A percentile compares a stretch with the other conserved stretches of the same genome.
These are phyloP conservation scores for Cygnus atratus DNA, from an alignment of 2,113 vertebrate species.

Conservation along the genomic window DNA sequence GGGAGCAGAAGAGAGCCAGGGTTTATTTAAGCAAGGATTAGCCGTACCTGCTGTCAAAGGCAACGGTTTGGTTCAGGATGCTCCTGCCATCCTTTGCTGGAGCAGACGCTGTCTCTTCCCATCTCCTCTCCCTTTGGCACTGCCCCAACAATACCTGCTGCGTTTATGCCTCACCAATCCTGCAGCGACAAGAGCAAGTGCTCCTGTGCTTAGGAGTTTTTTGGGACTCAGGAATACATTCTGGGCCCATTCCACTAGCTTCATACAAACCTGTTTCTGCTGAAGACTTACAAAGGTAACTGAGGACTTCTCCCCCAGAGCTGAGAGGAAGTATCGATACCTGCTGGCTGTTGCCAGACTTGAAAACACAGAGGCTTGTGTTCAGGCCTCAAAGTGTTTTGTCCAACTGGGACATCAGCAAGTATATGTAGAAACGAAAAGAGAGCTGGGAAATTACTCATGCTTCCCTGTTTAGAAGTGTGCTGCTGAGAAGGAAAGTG, in stretches of 20 bases:
- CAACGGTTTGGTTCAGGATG: not conserved
- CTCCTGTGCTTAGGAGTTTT: fast-evolving
- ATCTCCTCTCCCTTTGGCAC: not conserved
- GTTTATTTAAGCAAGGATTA: not conserved
- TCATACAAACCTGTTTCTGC: not conserved
- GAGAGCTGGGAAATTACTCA: not conserved
- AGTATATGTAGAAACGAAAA: not conserved
- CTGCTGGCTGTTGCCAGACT: not conserved
- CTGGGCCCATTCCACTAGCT: not conserved
- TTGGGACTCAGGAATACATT: not conserved
- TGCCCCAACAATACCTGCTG: not conserved
- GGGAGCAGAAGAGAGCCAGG: not conserved
- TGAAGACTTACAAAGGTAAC: not conserved
- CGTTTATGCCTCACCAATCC: not conserved
- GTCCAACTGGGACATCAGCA: not conserved
- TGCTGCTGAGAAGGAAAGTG: not conserved
- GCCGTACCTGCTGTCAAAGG: not conserved
- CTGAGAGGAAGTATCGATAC: not conserved
- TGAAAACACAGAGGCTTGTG: not conserved
- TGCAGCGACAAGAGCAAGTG: not conserved
- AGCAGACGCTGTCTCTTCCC: not conserved
- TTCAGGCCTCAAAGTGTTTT: not conserved
- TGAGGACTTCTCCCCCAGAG: not conserved
- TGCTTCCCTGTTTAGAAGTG: not conserved
- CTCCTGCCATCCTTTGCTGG: not conserved